Evolutionary conservation across 1,140 invertebrate species (phyloP).

Genomic region (Leptonema lineaticorne): DNA sequence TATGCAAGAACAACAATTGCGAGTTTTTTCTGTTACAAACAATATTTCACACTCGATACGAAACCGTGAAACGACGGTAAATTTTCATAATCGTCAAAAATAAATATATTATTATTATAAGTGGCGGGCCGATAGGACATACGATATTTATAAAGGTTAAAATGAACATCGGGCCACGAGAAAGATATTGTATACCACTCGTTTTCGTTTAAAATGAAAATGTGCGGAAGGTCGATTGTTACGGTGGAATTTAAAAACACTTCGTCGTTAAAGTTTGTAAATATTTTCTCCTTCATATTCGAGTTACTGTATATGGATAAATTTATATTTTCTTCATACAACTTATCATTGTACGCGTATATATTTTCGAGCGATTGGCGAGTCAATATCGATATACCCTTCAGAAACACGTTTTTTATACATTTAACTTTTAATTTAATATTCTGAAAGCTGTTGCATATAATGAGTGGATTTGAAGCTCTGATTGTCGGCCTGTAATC

Average conservation of each 20-base stretch:
- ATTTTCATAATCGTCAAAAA: slow-evolving; percentile 49
- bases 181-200: slow-evolving; percentile 53
- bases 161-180: slow-evolving; percentile 48
- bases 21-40: too few relatives aligned
- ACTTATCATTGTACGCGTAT: slow-evolving; percentile 44
- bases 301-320: slow-evolving; percentile 43
- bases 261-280: slow-evolving; percentile 45
- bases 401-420: slow-evolving; percentile 53
- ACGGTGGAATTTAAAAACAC: slow-evolving; percentile 49
- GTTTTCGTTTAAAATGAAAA: slow-evolving; percentile 50
- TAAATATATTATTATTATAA: slow-evolving; percentile 48
- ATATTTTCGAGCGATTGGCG: slow-evolving; percentile 48
- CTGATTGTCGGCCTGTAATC: slow-evolving; percentile 50
- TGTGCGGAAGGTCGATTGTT: slow-evolving; percentile 49
- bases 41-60: slow-evolving; percentile 48
- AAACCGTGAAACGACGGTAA: slow-evolving; percentile 48
- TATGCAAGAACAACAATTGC: slow-evolving; percentile 8
- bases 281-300: slow-evolving; percentile 45
- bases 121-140: slow-evolving; percentile 48
- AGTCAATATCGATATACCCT: slow-evolving; percentile 50
- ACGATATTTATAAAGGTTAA: slow-evolving; percentile 47
- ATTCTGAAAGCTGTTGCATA: slow-evolving; percentile 46
- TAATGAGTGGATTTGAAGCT: slow-evolving; percentile 48
- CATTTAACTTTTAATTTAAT: slow-evolving; percentile 49
- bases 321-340: slow-evolving; percentile 50